A percentile compares a stretch with the other conserved stretches of the same genome.
Evolutionary conservation across 1,140 invertebrate genomes (phyloP).

Genomic region (Adelges cooleyi): DNA sequence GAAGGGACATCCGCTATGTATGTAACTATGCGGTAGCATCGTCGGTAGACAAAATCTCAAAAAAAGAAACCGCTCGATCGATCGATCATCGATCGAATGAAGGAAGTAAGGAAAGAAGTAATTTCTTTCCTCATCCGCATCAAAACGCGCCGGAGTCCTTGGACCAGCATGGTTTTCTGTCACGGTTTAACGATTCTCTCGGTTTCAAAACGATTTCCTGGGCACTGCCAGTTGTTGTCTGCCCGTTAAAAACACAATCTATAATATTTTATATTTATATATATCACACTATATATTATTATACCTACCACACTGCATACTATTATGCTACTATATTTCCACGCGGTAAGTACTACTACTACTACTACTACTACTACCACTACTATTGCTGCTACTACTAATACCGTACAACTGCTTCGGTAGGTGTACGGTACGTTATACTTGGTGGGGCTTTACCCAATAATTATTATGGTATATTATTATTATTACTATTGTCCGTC

Average conservation of each 20-base stretch:
- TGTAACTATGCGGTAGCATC: too few relatives aligned
- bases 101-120: too few relatives aligned
- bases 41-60: too few relatives aligned
- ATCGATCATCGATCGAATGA: too few relatives aligned
- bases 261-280: background rate
- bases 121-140: constrained; percentile 26
- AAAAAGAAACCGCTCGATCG: too few relatives aligned
- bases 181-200: constrained; percentile 24
- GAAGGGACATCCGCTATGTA: too few relatives aligned
- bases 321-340: background rate
- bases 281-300: background rate
- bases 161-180: constrained; percentile 18
- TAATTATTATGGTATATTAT: too few relatives aligned
- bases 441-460: too few relatives aligned
- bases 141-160: constrained; percentile 19
- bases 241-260: background rate
- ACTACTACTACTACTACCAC: background rate
- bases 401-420: background rate
- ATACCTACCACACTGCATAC: background rate
- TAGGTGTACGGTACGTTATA: too few relatives aligned
- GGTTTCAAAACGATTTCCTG: constrained; percentile 22
- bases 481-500: too few relatives aligned
- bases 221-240: background rate
- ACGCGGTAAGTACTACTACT: background rate
- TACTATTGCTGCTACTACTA: background rate